Evolutionary conservation across 2,113 vertebrate genomes (phyloP).

Genomic region (Canis aureus): DNA sequence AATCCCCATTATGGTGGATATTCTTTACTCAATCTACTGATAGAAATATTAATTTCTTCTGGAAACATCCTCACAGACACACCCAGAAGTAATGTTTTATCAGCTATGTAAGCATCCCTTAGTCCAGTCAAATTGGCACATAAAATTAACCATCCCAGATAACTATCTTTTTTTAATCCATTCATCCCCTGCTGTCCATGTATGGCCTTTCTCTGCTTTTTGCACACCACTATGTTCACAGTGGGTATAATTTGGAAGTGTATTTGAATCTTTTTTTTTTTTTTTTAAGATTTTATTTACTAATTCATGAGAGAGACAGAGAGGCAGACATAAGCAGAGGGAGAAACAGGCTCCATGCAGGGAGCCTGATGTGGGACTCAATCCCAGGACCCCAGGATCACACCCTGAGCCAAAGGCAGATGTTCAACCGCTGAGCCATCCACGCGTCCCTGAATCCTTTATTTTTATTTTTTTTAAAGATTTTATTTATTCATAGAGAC

Average conservation of each 20-base stretch:
- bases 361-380: too few relatives aligned
- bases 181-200: neutral
- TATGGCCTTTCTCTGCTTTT: neutral
- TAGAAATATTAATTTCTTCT: neutral
- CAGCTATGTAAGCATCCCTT: neutral
- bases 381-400: too few relatives aligned
- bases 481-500: too few relatives aligned
- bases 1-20: neutral
- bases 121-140: neutral
- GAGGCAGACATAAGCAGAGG: too few relatives aligned
- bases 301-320: too few relatives aligned
- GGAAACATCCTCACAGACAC: neutral
- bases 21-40: neutral
- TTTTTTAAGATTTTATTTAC: too few relatives aligned
- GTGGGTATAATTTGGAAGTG: neutral
- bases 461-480: too few relatives aligned
- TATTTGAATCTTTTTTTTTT: slow-evolving; percentile 1
- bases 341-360: too few relatives aligned
- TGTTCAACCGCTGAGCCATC: too few relatives aligned
- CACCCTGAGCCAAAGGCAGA: too few relatives aligned
- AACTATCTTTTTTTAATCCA: neutral
- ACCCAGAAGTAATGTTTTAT: neutral
- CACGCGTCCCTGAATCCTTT: too few relatives aligned
- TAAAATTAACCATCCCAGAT: neutral
- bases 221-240: neutral